phyloP scores from a whole-genome alignment of 2,113 vertebrate species.

The Aspiorhynchus laticeps region DNA sequence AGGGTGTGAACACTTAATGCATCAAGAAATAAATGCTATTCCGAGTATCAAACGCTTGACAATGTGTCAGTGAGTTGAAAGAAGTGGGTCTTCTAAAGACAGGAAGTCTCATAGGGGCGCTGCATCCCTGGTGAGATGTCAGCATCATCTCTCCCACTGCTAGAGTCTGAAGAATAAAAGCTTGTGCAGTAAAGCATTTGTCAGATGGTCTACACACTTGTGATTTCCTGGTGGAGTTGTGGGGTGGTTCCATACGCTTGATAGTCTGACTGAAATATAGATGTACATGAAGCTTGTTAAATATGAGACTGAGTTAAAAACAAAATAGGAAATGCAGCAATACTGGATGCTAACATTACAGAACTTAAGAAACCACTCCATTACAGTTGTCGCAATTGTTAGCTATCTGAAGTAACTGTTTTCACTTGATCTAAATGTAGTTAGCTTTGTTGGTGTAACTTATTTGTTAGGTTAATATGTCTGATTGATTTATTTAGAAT shows the following conservation, averaged over 20 bases:
- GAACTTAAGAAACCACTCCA: background rate
- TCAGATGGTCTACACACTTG: constrained; percentile 28
- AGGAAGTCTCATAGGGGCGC: constrained; percentile 28
- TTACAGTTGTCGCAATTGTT: background rate
- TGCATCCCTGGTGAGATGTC: constrained; percentile 34
- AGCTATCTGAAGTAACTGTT: no score
- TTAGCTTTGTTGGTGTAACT: background rate
- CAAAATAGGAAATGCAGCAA: background rate
- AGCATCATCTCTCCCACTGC: constrained; percentile 38
- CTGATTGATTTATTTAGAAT: background rate
- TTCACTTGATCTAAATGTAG: background rate
- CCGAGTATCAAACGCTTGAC: background rate
- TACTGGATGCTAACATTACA: background rate
- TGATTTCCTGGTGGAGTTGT: constrained; percentile 45
- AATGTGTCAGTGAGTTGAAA: background rate
- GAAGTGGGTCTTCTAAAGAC: constrained; percentile 7
- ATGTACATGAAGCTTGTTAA: background rate
- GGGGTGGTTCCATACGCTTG: background rate
- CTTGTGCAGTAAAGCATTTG: constrained; percentile 34
- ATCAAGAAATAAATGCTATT: constrained; percentile 6
- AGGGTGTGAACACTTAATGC: background rate
- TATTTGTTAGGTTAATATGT: no score
- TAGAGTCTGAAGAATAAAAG: constrained; percentile 31
- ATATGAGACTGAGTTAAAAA: background rate
- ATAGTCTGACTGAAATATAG: background rate